A percentile compares a stretch with the other conserved stretches of the same genome.
phyloP scores from a whole-genome alignment of 2,797 vertebrate genomes.

The Sandelia bainsii region DNA sequence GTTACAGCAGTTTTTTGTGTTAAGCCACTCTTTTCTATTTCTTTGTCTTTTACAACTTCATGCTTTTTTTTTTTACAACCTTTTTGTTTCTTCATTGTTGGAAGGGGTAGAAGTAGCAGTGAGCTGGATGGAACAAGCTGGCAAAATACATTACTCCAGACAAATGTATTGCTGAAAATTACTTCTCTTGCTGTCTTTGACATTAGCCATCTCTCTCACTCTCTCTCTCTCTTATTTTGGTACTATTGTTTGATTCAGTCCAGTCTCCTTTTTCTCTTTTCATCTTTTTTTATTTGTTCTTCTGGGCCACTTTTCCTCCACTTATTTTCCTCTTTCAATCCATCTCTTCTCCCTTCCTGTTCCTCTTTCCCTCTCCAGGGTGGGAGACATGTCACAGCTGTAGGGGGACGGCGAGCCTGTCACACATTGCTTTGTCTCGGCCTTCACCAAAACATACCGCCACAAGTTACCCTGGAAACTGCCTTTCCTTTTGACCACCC shows the following conservation, averaged over 20 bases:
- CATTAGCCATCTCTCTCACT: neutral
- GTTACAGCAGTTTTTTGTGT: constrained; percentile 63
- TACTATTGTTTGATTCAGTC: neutral
- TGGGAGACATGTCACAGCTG: constrained; percentile 84
- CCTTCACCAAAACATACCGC: constrained; percentile 76
- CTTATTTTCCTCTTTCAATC: constrained; percentile 24
- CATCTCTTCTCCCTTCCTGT: constrained; percentile 53
- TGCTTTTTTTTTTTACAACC: constrained; percentile 75
- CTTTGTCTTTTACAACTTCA: constrained; percentile 74
- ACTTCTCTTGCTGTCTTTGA: constrained; percentile 15
- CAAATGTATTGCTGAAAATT: constrained; percentile 22
- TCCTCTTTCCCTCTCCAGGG: constrained; percentile 62
- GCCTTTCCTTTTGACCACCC: constrained; percentile 49
- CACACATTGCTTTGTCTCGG: constrained; percentile 78
- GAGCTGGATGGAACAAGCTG: constrained; percentile 37
- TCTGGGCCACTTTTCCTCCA: constrained; percentile 6
- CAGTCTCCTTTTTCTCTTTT: neutral
- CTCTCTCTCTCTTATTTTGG: neutral
- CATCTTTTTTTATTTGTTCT: neutral
- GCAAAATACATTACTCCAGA: constrained; percentile 26
- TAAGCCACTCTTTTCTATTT: constrained; percentile 60
- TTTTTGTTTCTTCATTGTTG: constrained; percentile 73
- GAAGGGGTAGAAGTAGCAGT: constrained; percentile 49
- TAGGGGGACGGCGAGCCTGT: constrained; percentile 76
- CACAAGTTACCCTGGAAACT: constrained; percentile 72